Evolutionary conservation across 2,888 invertebrate species (phyloP), one percentile per base, ranked within the genome.

Genomic region (Homarus gammarus): DNA sequence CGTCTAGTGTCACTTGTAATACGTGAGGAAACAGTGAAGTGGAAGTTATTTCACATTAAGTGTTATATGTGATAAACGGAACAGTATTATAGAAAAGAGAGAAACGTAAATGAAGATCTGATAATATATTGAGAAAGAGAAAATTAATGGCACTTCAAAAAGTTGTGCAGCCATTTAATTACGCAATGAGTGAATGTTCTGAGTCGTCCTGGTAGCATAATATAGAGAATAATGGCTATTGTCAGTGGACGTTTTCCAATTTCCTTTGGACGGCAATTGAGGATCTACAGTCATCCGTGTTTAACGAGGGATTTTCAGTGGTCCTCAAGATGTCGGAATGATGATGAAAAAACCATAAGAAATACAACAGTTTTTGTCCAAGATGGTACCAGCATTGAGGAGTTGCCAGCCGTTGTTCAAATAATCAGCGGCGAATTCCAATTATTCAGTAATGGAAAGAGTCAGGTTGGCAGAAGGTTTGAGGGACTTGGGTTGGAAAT

Each of bases 401-500:
- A 91, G 72, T 61, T 91, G 56, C 91, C 91, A 38, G 72, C 79
- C 12, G 81, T 90, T 44, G 91, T 91, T 36, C 88, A 87, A 36
- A 86, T 91, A 38, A 88, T 91, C 22, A 87, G 85, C 77, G 91
- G 91, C 6, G 90, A 91, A 44, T 91, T 91, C 49, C 36, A n/a
- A 15, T 33, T 91, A 5, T n/a, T 77, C 40, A 84, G 73, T 40
- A 89, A 85, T 73, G 81, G 73, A 8, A 85, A 82, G 31, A 85
- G 56, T 31, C 86, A 91, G 68, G 85, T 83, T 6, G 88, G 88
- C 8, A 86, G 82, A 40, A 81, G 61, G 27, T 31, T 90, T 27
- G 87, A 81, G 22, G 90, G 90, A 8, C 84, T 87, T 38, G 90
- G 90, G 12, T 40, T 91, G 40, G 90, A 91, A 49, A 70, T 79